phyloP scores from a whole-genome alignment of 2,888 invertebrate species.

The Agrochola circellaris region DNA sequence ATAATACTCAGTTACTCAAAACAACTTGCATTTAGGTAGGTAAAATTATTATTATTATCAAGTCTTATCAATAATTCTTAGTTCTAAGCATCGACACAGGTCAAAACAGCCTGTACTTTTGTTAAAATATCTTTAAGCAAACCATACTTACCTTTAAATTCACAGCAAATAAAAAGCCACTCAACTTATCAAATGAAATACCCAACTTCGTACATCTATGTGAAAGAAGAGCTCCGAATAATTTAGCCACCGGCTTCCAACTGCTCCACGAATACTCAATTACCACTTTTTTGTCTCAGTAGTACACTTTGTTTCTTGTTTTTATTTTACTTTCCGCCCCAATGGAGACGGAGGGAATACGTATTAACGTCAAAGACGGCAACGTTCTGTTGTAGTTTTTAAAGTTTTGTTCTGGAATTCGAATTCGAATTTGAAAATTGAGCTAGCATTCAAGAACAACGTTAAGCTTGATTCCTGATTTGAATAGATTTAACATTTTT shows the following conservation, averaged over 20 bases:
- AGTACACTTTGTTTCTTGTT: constrained; percentile 74
- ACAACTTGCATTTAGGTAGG: not conserved
- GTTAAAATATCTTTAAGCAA: not conserved
- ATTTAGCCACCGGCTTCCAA: constrained; percentile 77
- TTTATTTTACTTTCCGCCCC: constrained; percentile 69
- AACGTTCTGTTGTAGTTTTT: constrained; percentile 58
- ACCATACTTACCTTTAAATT: constrained; percentile 43
- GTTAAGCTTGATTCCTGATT: not conserved
- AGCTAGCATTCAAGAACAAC: constrained; percentile 10
- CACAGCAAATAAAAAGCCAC: constrained; percentile 57
- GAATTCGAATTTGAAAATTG: constrained; percentile 45
- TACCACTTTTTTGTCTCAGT: constrained; percentile 81
- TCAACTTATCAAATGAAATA: constrained; percentile 65
- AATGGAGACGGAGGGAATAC: constrained; percentile 63
- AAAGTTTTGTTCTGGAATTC: constrained; percentile 49
- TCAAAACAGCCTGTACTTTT: not conserved
- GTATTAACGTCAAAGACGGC: constrained; percentile 61
- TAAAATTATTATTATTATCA: not conserved
- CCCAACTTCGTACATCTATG: constrained; percentile 71
- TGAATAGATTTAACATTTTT: not conserved
- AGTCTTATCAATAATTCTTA: not conserved
- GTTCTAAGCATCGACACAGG: not conserved
- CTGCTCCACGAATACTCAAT: constrained; percentile 83
- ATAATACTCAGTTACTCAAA: not conserved
- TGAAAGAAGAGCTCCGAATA: constrained; percentile 74